phyloP scores from a whole-genome alignment of 2,888 invertebrate genomes.

The Hydraecia micacea region DNA sequence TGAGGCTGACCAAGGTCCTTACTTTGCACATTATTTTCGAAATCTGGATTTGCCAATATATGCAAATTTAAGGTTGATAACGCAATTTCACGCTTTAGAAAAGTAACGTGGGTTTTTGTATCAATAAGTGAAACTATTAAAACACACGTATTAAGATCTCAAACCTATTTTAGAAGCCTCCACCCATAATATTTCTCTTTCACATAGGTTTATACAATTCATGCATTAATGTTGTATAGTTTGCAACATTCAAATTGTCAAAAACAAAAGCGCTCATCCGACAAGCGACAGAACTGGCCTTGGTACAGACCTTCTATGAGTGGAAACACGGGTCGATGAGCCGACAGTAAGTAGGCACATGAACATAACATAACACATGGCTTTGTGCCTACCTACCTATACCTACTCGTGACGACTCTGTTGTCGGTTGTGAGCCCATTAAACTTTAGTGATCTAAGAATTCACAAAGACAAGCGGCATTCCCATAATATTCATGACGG shows the following conservation, averaged over 20 bases:
- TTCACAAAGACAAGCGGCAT: not conserved
- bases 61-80: conserved; percentile 9
- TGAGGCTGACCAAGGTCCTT: conserved; percentile 24
- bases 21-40: conserved; percentile 11
- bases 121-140: not conserved
- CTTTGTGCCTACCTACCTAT: not conserved
- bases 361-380: conserved; percentile 12
- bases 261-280: conserved; percentile 26
- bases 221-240: not conserved
- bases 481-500: not conserved
- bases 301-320: conserved; percentile 74
- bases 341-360: conserved; percentile 19
- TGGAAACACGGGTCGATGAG: conserved; percentile 72
- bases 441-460: not conserved
- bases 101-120: not conserved
- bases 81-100: conserved; percentile 5
- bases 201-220: not conserved
- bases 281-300: conserved; percentile 58
- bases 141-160: not conserved
- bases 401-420: not conserved
- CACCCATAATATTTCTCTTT: not conserved
- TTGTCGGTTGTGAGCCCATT: too few relatives aligned
- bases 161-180: not conserved
- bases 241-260: conserved; percentile 32
- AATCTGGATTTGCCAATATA: conserved; percentile 11